Evolutionary conservation across 2,113 vertebrate species (phyloP).

Genomic region (Macrotus californicus): DNA sequence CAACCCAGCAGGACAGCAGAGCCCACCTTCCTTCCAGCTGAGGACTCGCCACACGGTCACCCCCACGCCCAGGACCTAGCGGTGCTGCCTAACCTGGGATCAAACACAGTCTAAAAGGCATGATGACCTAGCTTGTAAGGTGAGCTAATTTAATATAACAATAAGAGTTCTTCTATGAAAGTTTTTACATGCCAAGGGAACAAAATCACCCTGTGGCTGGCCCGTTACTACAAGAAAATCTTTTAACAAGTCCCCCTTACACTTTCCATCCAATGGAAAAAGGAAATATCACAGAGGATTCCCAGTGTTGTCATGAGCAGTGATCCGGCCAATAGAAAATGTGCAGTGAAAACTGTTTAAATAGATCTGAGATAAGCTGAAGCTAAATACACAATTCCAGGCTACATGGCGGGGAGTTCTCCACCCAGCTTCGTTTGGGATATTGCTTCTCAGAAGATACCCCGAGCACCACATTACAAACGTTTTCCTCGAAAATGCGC

Average conservation of each 20-base stretch:
- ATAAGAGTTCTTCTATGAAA: conserved; percentile 17
- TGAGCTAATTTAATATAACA: conserved; percentile 57
- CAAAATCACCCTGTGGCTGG: neutral
- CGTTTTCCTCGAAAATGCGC: conserved; percentile 56
- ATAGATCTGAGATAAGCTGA: conserved; percentile 44
- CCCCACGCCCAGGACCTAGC: neutral
- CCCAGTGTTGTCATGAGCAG: conserved; percentile 41
- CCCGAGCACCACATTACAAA: conserved; percentile 58
- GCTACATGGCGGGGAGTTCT: conserved; percentile 44
- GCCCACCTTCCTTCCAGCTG: conserved; percentile 56
- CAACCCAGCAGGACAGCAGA: conserved; percentile 66
- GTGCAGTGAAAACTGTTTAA: neutral
- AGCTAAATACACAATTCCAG: conserved; percentile 36
- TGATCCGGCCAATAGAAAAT: neutral
- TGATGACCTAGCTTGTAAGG: conserved; percentile 38
- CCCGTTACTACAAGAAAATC: conserved; percentile 37
- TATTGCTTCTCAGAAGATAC: conserved; percentile 69
- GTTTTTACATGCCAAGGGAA: neutral
- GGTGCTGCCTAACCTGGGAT: conserved; percentile 35
- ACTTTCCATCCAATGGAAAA: neutral
- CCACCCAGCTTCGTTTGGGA: conserved; percentile 70
- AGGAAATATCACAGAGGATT: neutral
- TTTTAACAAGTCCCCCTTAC: neutral
- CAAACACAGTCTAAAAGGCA: conserved; percentile 52
- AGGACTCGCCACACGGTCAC: conserved; percentile 52